phyloP scores from a whole-genome alignment of 1,140 invertebrate genomes.

The Drosophila aff. region DNA sequence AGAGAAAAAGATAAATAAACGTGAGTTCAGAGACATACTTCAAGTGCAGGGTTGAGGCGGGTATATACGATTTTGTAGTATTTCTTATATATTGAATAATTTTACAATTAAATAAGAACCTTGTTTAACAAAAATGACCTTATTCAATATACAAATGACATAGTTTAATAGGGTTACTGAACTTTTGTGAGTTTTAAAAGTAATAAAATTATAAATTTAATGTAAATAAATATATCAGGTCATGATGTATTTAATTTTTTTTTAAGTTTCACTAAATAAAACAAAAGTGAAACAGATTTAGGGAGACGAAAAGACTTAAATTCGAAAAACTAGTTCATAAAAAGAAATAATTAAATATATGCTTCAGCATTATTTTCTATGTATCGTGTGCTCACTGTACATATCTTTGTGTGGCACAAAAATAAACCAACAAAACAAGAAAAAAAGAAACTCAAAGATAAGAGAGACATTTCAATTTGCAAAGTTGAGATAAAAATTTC shows the following conservation, averaged over 20 bases:
- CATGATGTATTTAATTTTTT: too few species aligned
- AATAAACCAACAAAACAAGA: not conserved
- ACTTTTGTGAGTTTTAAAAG: too few species aligned
- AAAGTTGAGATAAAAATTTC: slow-evolving; percentile 39
- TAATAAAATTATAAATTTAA: too few species aligned
- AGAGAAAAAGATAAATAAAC: slow-evolving; percentile 11
- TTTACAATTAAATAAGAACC: too few species aligned
- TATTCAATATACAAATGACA: not conserved
- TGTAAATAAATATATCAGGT: too few species aligned
- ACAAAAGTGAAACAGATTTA: too few species aligned
- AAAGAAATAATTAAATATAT: not conserved
- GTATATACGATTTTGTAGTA: not conserved
- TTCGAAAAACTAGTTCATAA: too few species aligned
- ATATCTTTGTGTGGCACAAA: slow-evolving; percentile 17
- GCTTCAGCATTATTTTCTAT: not conserved
- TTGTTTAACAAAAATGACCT: too few species aligned
- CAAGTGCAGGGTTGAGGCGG: not conserved
- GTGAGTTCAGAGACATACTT: slow-evolving; percentile 2
- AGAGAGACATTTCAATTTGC: slow-evolving; percentile 21
- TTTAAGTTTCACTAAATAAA: too few species aligned
- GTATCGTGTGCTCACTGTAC: not conserved
- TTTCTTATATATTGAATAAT: not conserved
- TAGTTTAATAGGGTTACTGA: not conserved
- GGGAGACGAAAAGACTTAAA: too few species aligned
- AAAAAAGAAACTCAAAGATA: slow-evolving; percentile 25